These are phyloP conservation scores for Lepilemur ruficaudatus DNA, from an alignment of 2,797 vertebrate genomes.

Conservation along the genomic window DNA sequence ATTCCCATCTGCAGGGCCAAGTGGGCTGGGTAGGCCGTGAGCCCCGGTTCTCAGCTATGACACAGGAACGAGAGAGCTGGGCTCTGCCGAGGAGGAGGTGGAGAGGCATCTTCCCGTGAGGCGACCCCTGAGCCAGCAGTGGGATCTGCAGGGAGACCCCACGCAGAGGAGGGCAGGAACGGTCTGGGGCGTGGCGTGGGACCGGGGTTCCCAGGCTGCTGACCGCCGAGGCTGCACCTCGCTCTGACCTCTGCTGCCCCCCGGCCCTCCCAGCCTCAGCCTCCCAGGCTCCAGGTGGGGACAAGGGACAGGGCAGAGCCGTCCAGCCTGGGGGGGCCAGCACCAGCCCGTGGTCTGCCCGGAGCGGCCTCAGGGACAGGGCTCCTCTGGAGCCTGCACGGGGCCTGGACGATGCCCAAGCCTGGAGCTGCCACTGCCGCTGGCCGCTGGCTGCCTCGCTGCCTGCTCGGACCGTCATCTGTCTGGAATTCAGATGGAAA, in stretches of 20 bases:
- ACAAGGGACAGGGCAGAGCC: no score
- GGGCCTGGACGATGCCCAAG: neutral
- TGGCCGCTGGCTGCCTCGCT: neutral
- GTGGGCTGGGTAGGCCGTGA: neutral
- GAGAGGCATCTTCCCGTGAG: neutral
- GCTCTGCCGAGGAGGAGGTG: neutral
- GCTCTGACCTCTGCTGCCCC: neutral
- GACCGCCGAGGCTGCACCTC: neutral
- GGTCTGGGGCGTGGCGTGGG: rapidly evolving
- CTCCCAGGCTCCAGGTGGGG: neutral
- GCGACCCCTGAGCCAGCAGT: neutral
- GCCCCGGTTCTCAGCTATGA: neutral
- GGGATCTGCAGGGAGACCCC: neutral
- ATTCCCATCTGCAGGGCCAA: no score
- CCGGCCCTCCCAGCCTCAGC: neutral
- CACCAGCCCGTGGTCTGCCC: neutral
- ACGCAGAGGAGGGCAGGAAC: neutral
- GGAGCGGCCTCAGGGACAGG: neutral
- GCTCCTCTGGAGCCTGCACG: neutral
- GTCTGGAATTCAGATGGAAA: conserved; percentile 53
- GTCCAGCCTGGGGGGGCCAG: neutral
- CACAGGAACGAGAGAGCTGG: neutral
- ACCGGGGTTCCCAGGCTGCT: neutral
- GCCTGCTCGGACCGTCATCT: neutral
- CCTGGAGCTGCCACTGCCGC: neutral